Evolutionary conservation across 2,113 vertebrate genomes (phyloP), one percentile per base, ranked within the genome.

Genomic region (Atherinomorus stipes): DNA sequence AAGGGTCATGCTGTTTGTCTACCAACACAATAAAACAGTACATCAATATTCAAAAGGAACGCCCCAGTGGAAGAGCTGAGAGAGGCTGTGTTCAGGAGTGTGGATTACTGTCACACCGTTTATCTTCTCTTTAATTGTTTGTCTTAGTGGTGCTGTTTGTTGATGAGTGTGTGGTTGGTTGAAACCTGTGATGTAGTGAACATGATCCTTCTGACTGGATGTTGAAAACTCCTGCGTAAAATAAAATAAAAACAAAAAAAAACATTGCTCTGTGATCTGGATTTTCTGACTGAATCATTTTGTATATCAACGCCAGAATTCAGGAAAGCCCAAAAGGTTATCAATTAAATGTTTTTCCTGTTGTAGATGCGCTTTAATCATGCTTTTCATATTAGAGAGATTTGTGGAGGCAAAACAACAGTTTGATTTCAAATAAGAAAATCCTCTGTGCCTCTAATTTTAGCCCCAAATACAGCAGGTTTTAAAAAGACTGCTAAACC

Each of bases 151-250:
- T 87, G 88, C 88, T 94, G 92, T 95, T 93, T 93, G 93, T 92
- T 87, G 91, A 89, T 87, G 95, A 94, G 92, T 90, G 95, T 96
- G 93, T 93, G 96, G 91, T 86, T 93, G 95, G 93, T 89, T 94
- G 93, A 93, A 95, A 93, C 91, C 91, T 94, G 94, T 96, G 84
- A 85, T 94, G 93, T 95, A 87, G 88, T 90, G 94, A 95, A 93
- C 90, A 93, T 91, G 91, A 93, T 93, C 89, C 93, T 95, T 93
- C 94, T 95, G 94, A 93, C 93, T 94, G 95, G 94, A 94, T 89
- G 95, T 95, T 94, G 92, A 94, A 87, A 91, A 91, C 72, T 85
- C 51, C 79, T 79, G 81, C 76, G 68, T 94, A n/a, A n/a, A n/a
- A n/a, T n/a, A n/a, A n/a, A n/a, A n/a, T n/a, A n/a, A n/a, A n/a